A percentile compares a stretch with the other conserved stretches of the same genome.
phyloP scores from a whole-genome alignment of 2,797 vertebrate species.

The Pogoniulus pusillus region DNA sequence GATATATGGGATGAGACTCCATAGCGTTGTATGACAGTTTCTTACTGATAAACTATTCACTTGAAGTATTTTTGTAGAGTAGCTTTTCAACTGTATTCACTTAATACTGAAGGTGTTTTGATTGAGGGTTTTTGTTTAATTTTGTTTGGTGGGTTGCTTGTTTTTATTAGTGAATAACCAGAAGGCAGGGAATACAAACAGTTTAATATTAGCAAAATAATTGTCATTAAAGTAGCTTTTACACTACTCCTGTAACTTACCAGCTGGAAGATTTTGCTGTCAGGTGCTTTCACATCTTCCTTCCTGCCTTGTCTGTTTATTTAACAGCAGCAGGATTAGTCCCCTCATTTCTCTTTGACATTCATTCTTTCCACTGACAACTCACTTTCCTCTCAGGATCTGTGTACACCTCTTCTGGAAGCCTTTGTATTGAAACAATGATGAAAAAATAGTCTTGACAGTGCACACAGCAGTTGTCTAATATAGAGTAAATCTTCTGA shows the following conservation, averaged over 20 bases:
- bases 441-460: neutral
- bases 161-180: neutral
- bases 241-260: neutral
- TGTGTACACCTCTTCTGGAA: conserved; percentile 39
- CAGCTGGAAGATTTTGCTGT: neutral
- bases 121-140: no score
- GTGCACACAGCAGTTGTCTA: conserved; percentile 37
- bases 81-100: neutral
- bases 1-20: neutral
- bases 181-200: neutral
- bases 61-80: neutral
- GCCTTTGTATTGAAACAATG: conserved; percentile 10
- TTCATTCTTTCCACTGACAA: neutral
- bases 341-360: neutral
- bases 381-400: neutral
- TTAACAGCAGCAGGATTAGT: neutral
- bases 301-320: neutral
- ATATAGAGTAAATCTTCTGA: conserved; percentile 24
- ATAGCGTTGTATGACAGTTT: neutral
- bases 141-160: neutral
- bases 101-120: no score
- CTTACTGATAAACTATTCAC: neutral
- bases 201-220: neutral
- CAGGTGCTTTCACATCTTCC: neutral
- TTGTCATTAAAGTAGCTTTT: neutral